Evolutionary conservation across 2,888 invertebrate genomes (phyloP).

Genomic region (Lithosia quadra): DNA sequence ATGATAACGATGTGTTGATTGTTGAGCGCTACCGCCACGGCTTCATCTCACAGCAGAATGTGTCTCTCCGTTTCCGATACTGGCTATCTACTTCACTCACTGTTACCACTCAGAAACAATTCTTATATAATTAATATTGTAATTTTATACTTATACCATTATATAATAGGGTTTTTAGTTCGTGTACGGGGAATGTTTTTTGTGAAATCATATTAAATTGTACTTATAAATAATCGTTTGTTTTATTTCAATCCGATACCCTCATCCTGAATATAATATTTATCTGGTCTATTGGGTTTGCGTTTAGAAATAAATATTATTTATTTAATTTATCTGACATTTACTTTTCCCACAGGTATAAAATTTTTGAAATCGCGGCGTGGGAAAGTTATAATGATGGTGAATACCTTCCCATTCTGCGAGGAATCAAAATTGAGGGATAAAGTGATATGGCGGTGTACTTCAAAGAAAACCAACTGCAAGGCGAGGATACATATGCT

Average conservation of each 20-base stretch:
- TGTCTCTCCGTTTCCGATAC: constrained; percentile 54
- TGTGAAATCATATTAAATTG: constrained; percentile 86
- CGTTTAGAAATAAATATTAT: constrained; percentile 5
- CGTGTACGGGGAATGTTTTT: constrained; percentile 83
- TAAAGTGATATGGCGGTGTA: constrained; percentile 85
- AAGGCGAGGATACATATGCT: constrained; percentile 84
- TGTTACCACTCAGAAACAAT: constrained; percentile 76
- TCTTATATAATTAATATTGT: constrained; percentile 76
- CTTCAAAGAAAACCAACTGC: constrained; percentile 85
- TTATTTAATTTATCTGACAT: constrained; percentile 64
- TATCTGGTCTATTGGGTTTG: constrained; percentile 29
- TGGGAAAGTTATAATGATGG: constrained; percentile 85
- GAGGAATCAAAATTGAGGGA: constrained; percentile 84
- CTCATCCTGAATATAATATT: constrained; percentile 18
- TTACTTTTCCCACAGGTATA: constrained; percentile 77
- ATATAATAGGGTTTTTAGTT: constrained; percentile 81
- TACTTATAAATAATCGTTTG: constrained; percentile 84
- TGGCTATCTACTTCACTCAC: constrained; percentile 79
- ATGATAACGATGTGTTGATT: constrained; percentile 55
- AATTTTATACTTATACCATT: constrained; percentile 84
- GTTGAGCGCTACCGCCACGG: constrained; percentile 71
- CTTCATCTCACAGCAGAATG: constrained; percentile 54
- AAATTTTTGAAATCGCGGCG: constrained; percentile 84
- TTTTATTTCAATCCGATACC: constrained; percentile 68
- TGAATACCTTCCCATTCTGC: constrained; percentile 85